Evolutionary conservation across 2,113 vertebrate genomes (phyloP), one percentile per base, ranked within the genome.

Genomic region (Microcebus griseorufus): DNA sequence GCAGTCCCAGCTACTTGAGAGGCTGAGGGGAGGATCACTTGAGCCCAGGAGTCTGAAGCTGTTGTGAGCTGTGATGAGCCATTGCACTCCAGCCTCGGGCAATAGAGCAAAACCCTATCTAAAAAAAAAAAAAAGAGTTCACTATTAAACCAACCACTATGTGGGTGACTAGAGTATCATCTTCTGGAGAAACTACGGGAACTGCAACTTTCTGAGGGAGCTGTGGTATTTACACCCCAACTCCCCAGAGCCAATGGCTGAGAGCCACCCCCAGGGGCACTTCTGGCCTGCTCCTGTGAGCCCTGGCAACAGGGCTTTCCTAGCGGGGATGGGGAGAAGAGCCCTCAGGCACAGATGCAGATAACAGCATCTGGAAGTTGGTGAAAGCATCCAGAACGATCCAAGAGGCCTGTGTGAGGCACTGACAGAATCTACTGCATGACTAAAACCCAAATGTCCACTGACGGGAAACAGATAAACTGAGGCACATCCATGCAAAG

Each of bases 271-370:
- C 32, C 39, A 39, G 0, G 34, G 48, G 1, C 16, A 17, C 7
- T 1, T 45, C 48, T 9, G 22, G 37, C 29, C 42, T 16, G 13
- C 3, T 34, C 4, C 13, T 4, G 6, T 18, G 51, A 60, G 14
- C 8, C 9, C 1, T 18, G 67, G 39, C 2, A 5, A 4, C 27
- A 5, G 0, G 4, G 27, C 18, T 82, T 75, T 45, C 65, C 39
- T 22, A 65, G 7, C 14, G 2, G 3, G 20, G 12, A 9, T 20
- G 14, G 14, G 51, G 18, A 48, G 10, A 9, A 25, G 32, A 29
- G 34, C 9, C 27, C 78, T 55, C 34, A 16, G 65, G 45, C 51
- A 25, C 0, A 65, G 25, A 14, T 9, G 39, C 23, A 64, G 55
- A 60, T 12, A 37, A 34, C 0, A 48, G 45, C 39, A 6, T 80